Evolutionary conservation across 2,888 invertebrate genomes (phyloP), one percentile per base, ranked within the genome.

Genomic region (Dicyrtoma fusca): DNA sequence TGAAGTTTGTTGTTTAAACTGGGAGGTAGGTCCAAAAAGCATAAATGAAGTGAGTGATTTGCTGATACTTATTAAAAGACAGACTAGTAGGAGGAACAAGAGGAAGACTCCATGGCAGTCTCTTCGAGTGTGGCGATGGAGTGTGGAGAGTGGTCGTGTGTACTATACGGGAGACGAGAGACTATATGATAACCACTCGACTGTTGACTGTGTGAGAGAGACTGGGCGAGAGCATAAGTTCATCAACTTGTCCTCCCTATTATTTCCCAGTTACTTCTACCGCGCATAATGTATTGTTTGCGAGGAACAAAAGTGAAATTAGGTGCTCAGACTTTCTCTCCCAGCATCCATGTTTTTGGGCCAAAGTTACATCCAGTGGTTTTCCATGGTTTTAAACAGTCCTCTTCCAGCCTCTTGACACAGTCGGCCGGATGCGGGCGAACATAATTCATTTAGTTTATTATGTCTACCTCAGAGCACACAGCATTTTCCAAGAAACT

Each of bases 371-470:
- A 49, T 49, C 49, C 14, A 49, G 57, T 57, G 57, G 57, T 57
- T 25, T 57, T 57, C 14, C 25, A 13, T 57, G 25, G 5, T 23
- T 19, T 53, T 23, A 21, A 25, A 25, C 57, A 23, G 26, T 25
- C 21, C 26, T 21, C 13, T 17, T 57, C 57, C 25, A 25, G 25
- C 17, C 26, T 57, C 61, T 61, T 17, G n/a, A 34, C 61, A 44
- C 44, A 44, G 61, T 61, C 44, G 42, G 61, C 61, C 61, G 44
- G 59, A 65, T 65, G 51, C 65, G 65, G 66, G 42, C 14, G 66
- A 61, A 66, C 53, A 66, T 66, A 66, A 66, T 66, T 66, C 53
- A 66, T 66, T 53, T 66, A 66, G 66, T 53, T 66, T 14, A 66
- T 53, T 47, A 44, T 53, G 51, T 66, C 66, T 19, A 21, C 53